A percentile compares a stretch with the other conserved stretches of the same genome.
Evolutionary conservation across 2,797 vertebrate species (phyloP).

Genomic region (Lindbergichthys nudifrons): DNA sequence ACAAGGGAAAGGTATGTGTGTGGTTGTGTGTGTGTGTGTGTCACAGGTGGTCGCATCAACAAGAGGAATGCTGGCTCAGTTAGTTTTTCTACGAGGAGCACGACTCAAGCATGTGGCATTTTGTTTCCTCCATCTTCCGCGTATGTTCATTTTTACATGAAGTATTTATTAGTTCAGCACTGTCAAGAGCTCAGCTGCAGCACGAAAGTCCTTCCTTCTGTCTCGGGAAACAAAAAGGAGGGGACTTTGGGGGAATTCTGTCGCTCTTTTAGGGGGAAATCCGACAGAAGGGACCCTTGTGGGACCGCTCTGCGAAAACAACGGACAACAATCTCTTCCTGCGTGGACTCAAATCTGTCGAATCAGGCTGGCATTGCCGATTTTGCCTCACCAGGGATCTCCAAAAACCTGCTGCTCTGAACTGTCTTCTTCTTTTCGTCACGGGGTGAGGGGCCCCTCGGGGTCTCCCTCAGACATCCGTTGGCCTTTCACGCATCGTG

Average conservation of each 20-base stretch:
- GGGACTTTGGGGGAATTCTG: not conserved
- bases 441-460: constrained; percentile 46
- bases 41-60: constrained; percentile 55
- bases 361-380: constrained; percentile 70
- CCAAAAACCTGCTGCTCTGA: constrained; percentile 79
- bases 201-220: constrained; percentile 46
- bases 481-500: constrained; percentile 83
- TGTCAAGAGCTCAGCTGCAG: constrained; percentile 71
- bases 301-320: constrained; percentile 22
- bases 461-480: constrained; percentile 57
- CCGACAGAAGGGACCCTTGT: constrained; percentile 37
- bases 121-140: constrained; percentile 35
- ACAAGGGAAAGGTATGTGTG: not conserved
- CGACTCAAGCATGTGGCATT: constrained; percentile 67
- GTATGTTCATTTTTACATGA: constrained; percentile 85
- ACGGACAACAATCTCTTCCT: constrained; percentile 38
- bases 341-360: constrained; percentile 41
- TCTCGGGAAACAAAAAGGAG: constrained; percentile 15
- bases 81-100: constrained; percentile 45
- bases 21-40: constrained; percentile 6
- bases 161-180: constrained; percentile 88
- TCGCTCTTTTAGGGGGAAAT: constrained; percentile 23
- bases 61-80: constrained; percentile 57
- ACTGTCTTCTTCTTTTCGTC: constrained; percentile 68
- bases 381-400: constrained; percentile 73